Evolutionary conservation across 2,888 invertebrate species (phyloP).

Genomic region (Platycnemis pennipes): DNA sequence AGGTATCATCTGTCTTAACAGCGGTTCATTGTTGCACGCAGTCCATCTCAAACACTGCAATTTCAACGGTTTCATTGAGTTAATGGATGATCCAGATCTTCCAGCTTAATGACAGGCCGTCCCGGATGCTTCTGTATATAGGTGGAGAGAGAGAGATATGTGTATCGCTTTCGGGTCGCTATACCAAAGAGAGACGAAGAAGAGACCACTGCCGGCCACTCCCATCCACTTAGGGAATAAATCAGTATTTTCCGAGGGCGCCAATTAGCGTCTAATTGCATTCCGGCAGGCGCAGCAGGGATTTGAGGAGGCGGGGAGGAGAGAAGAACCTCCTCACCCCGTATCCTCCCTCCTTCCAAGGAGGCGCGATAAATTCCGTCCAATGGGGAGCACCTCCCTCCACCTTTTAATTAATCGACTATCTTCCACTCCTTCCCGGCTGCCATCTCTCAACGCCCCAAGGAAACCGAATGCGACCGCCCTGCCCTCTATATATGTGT

Average conservation of each 20-base stretch:
- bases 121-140: neutral
- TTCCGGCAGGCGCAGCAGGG: slow-evolving; percentile 10
- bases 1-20: neutral
- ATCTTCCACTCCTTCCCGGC: neutral
- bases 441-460: neutral
- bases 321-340: neutral
- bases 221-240: slow-evolving; percentile 2
- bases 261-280: slow-evolving; percentile 18
- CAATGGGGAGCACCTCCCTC: neutral
- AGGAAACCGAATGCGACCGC: slow-evolving; percentile 3
- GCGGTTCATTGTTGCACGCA: neutral
- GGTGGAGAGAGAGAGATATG: too few species aligned
- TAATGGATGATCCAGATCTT: neutral
- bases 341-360: neutral
- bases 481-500: neutral
- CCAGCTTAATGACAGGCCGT: neutral
- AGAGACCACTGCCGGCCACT: too few species aligned
- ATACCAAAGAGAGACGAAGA: too few species aligned
- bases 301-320: neutral
- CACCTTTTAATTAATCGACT: slow-evolving; percentile 6
- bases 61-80: neutral
- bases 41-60: neutral
- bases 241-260: slow-evolving; percentile 9
- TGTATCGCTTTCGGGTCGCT: too few species aligned
- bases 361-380: slow-evolving; percentile 2